Evolutionary conservation across 2,113 vertebrate genomes (phyloP).

Genomic region (Periophthalmodon schlosseri): DNA sequence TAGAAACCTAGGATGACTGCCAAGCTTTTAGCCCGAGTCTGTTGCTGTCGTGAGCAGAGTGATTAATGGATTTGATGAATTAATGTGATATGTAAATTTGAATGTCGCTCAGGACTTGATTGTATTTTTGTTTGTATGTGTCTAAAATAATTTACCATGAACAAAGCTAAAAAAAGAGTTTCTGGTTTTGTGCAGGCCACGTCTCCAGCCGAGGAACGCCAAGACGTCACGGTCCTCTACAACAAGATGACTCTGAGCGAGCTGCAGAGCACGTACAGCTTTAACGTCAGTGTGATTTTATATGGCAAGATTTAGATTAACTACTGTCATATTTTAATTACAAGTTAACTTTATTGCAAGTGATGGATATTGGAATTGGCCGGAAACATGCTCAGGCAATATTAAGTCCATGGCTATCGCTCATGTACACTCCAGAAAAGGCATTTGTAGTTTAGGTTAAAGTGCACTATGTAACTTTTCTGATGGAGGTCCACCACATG

Average conservation of each 20-base stretch:
- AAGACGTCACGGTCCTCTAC: conserved; percentile 91
- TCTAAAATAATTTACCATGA: not conserved
- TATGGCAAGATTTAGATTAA: not conserved
- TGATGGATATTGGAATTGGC: not conserved
- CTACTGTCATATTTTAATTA: not conserved
- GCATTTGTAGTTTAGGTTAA: too few species aligned
- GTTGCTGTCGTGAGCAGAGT: conserved; percentile 19
- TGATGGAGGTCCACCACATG: too few species aligned
- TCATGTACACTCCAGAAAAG: not conserved
- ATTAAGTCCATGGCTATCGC: not conserved
- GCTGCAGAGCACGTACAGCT: conserved; percentile 82
- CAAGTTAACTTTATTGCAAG: not conserved
- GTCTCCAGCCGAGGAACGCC: conserved; percentile 88
- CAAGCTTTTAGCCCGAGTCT: conserved; percentile 15
- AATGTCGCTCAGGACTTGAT: not conserved
- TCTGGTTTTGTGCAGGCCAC: conserved; percentile 82
- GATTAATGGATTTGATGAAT: conserved; percentile 24
- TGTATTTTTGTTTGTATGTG: too few species aligned
- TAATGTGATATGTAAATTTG: conserved; percentile 19
- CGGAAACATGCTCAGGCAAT: not conserved
- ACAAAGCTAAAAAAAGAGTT: not conserved
- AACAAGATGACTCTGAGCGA: conserved; percentile 88
- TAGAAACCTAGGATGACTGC: conserved; percentile 3
- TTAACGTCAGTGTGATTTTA: conserved; percentile 82
- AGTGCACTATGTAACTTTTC: too few species aligned